These are phyloP conservation scores for Chymomyza fuscimana DNA, from an alignment of 2,888 invertebrate species.

Conservation along the genomic window DNA sequence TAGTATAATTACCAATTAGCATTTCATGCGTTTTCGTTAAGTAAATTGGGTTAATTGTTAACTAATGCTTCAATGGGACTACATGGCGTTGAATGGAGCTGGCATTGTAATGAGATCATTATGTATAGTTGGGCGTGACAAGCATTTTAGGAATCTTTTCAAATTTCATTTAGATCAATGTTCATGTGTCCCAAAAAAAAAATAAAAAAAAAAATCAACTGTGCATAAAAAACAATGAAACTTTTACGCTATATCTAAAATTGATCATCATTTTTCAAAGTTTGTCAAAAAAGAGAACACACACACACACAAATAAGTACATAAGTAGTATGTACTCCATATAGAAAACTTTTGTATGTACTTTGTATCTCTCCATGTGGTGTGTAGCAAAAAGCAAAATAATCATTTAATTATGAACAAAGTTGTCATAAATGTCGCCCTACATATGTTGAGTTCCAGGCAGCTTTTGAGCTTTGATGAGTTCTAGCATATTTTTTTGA, in stretches of 20 bases:
- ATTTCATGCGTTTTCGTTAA: neutral
- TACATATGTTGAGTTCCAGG: too few species aligned
- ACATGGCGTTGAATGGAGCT: slow-evolving; percentile 8
- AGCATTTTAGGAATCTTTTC: slow-evolving; percentile 57
- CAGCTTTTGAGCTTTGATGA: too few species aligned
- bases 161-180: slow-evolving; percentile 51
- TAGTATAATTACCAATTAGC: neutral
- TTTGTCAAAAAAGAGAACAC: neutral
- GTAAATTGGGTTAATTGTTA: slow-evolving; percentile 28
- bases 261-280: slow-evolving; percentile 28
- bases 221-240: slow-evolving; percentile 51
- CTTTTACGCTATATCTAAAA: slow-evolving; percentile 31
- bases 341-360: too few species aligned
- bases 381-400: neutral
- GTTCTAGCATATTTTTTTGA: too few species aligned
- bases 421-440: neutral
- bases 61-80: slow-evolving; percentile 12
- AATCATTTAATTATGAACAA: neutral
- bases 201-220: slow-evolving; percentile 36
- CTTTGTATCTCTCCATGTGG: too few species aligned
- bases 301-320: neutral
- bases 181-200: neutral
- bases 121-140: slow-evolving; percentile 55
- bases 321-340: too few species aligned
- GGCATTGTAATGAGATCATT: slow-evolving; percentile 52